phyloP scores from a whole-genome alignment of 2,888 invertebrate genomes.

The Clostera curtula region DNA sequence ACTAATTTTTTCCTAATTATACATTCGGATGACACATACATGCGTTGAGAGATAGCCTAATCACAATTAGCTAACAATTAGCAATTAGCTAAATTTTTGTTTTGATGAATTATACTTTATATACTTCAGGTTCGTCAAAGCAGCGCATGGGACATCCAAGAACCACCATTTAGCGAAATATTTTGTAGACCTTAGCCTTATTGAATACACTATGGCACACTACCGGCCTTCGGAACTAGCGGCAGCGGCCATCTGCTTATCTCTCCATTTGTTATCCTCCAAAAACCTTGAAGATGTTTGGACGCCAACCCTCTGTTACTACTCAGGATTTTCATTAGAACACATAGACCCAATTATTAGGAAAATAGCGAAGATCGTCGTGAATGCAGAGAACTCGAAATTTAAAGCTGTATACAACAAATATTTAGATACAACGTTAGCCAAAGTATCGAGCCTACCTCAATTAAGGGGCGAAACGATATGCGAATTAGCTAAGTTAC shows the following conservation, averaged over 20 bases:
- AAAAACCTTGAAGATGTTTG: conserved; percentile 72
- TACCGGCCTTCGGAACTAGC: conserved; percentile 89
- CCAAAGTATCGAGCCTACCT: conserved; percentile 78
- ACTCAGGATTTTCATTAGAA: conserved; percentile 82
- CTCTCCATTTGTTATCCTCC: conserved; percentile 74
- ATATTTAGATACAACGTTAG: conserved; percentile 73
- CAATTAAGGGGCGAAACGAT: conserved; percentile 73
- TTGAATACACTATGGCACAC: conserved; percentile 87
- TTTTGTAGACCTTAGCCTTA: conserved; percentile 87
- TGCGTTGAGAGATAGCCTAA: too few species aligned
- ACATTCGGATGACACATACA: too few species aligned
- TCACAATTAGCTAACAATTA: too few species aligned
- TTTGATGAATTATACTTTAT: too few species aligned
- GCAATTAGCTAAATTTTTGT: not conserved
- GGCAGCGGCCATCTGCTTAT: conserved; percentile 85
- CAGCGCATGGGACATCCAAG: conserved; percentile 73
- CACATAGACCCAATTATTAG: conserved; percentile 81
- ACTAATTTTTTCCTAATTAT: too few species aligned
- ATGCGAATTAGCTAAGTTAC: conserved; percentile 33
- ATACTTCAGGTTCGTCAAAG: conserved; percentile 75
- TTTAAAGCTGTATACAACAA: conserved; percentile 81
- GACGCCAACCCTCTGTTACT: conserved; percentile 84
- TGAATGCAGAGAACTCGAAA: conserved; percentile 81
- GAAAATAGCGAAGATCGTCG: conserved; percentile 80
- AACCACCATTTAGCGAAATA: conserved; percentile 92